A percentile compares a stretch with the other conserved stretches of the same genome.
phyloP scores from a whole-genome alignment of 1,140 invertebrate species.

The Drosophila hydei region DNA sequence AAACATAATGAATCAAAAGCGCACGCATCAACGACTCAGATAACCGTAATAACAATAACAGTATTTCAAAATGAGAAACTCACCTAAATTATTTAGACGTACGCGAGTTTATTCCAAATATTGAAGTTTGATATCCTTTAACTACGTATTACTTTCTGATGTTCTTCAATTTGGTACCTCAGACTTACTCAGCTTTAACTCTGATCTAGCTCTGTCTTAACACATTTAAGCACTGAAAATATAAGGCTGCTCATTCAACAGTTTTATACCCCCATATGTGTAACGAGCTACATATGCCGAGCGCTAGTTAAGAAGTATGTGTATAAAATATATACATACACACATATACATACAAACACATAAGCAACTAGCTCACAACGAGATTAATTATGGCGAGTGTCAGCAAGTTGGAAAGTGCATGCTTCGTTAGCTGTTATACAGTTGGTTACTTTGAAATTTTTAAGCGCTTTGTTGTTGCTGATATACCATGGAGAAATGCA shows the following conservation, averaged over 20 bases:
- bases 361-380: conserved; percentile 12
- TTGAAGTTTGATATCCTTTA: conserved; percentile 18
- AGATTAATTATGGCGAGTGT: conserved; percentile 35
- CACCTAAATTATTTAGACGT: conserved; percentile 31
- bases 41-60: not conserved
- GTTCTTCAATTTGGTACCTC: not conserved
- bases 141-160: not conserved
- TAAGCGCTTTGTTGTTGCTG: not conserved
- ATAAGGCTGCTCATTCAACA: conserved; percentile 62
- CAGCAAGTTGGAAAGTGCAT: conserved; percentile 29
- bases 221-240: conserved; percentile 64
- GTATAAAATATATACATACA: conserved; percentile 19
- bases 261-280: conserved; percentile 61
- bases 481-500: conserved; percentile 12
- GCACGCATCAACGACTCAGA: not conserved
- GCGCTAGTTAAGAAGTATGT: conserved; percentile 40
- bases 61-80: conserved; percentile 30
- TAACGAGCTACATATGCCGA: conserved; percentile 21
- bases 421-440: conserved; percentile 40
- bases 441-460: conserved; percentile 10
- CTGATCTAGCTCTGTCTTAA: conserved; percentile 44
- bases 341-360: conserved; percentile 1
- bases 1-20: conserved; percentile 1
- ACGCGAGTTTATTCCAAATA: conserved; percentile 40
- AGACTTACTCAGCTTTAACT: not conserved